Evolutionary conservation across 2,113 vertebrate genomes (phyloP).

Genomic region (Clarias gariepinus): DNA sequence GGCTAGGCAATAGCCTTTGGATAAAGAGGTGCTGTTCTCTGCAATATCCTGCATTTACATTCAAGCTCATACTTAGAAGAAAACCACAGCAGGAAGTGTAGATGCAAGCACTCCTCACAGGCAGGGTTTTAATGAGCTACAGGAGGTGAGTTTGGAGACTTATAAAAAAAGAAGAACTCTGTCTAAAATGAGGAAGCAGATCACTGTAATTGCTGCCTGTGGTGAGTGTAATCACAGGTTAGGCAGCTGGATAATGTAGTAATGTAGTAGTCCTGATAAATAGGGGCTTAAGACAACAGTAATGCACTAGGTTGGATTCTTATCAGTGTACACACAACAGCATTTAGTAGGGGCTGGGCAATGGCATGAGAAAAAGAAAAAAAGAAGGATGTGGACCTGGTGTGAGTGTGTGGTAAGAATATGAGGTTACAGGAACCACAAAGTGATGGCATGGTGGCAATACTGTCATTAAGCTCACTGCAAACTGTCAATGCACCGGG

Average conservation of each 20-base stretch:
- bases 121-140: conserved; percentile 40
- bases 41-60: conserved; percentile 34
- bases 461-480: not conserved
- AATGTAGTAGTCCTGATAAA: conserved; percentile 27
- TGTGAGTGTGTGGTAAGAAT: not conserved
- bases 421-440: not conserved
- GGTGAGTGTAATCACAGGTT: conserved; percentile 32
- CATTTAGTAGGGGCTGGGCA: not conserved
- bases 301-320: not conserved
- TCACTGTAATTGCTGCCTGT: conserved; percentile 22
- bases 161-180: conserved; percentile 13
- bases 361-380: not conserved
- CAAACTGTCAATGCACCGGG: no score
- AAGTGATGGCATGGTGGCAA: not conserved
- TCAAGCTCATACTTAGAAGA: conserved; percentile 32
- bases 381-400: not conserved
- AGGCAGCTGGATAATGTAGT: conserved; percentile 30
- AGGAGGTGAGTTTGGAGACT: conserved; percentile 30
- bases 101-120: not conserved
- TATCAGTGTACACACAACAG: not conserved
- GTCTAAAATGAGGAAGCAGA: conserved; percentile 31
- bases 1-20: conserved; percentile 18
- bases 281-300: not conserved
- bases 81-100: conserved; percentile 38
- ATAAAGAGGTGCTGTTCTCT: conserved; percentile 2